A percentile compares a stretch with the other conserved stretches of the same genome.
Conservation (phyloP, 2,113 vertebrate species). For the Sula dactylatra region DNA sequence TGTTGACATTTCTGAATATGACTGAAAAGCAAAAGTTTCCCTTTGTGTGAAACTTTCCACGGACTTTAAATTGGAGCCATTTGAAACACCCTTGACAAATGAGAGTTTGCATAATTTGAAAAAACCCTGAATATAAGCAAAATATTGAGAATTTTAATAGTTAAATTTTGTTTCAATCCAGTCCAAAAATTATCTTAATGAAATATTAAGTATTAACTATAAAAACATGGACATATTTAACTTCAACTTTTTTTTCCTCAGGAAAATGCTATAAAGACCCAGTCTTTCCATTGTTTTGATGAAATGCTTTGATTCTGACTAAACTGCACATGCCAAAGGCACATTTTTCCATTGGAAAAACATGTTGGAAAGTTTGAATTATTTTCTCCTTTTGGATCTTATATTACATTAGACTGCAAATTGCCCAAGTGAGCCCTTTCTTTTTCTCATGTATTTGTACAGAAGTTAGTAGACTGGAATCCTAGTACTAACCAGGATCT, state of each 20-base stretch:
- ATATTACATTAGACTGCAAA: background rate
- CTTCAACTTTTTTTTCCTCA: background rate
- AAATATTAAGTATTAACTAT: background rate
- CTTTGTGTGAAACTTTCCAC: background rate
- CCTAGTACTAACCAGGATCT: background rate
- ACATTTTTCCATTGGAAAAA: slow-evolving; percentile 25
- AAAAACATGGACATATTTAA: background rate
- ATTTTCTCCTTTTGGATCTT: background rate
- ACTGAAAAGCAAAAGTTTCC: background rate
- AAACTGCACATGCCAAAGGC: background rate
- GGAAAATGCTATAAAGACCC: background rate
- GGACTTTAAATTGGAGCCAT: background rate
- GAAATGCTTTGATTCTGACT: background rate
- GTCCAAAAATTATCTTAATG: background rate
- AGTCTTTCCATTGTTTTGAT: background rate
- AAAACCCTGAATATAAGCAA: background rate
- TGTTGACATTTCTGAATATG: background rate
- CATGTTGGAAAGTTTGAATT: background rate
- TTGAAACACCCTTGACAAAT: background rate
- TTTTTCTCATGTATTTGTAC: background rate
- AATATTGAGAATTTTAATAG: background rate
- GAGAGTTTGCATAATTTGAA: background rate
- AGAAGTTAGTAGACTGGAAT: background rate
- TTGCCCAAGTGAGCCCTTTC: background rate
- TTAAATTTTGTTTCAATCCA: background rate